These are phyloP conservation scores for Cenopis cana DNA, from an alignment of 2,888 invertebrate genomes.

Conservation along the genomic window DNA sequence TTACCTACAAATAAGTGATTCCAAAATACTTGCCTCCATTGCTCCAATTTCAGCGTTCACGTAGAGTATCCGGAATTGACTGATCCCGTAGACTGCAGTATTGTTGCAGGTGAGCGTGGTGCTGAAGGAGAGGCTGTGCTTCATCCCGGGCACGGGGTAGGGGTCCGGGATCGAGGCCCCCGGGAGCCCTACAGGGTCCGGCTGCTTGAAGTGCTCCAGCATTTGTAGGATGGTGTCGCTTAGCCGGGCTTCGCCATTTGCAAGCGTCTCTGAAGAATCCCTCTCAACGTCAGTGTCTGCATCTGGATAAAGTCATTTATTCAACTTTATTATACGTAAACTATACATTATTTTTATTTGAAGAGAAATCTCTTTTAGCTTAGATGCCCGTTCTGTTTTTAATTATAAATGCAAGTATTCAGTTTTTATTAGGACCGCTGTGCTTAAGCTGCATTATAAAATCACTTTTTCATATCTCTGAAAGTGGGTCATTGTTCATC, in stretches of 20 bases:
- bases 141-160: slow-evolving; percentile 88
- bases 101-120: slow-evolving; percentile 89
- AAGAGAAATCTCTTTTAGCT: too few relatives aligned
- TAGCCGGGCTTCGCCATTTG: slow-evolving; percentile 84
- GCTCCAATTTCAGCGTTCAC: slow-evolving; percentile 85
- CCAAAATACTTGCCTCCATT: slow-evolving; percentile 25
- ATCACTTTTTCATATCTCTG: too few relatives aligned
- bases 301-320: slow-evolving; percentile 10
- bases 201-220: slow-evolving; percentile 89
- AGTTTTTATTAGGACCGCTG: background rate
- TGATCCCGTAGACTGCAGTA: slow-evolving; percentile 90
- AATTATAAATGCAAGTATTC: background rate
- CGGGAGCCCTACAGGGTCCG: slow-evolving; percentile 89
- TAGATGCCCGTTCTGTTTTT: background rate
- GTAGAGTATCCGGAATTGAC: slow-evolving; percentile 90
- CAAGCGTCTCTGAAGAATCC: slow-evolving; percentile 34
- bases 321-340: background rate
- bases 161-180: slow-evolving; percentile 89
- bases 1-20: too few relatives aligned
- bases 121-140: slow-evolving; percentile 86
- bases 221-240: slow-evolving; percentile 87
- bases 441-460: too few relatives aligned
- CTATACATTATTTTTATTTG: too few relatives aligned
- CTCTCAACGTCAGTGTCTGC: slow-evolving; percentile 9
- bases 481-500: too few relatives aligned